Evolutionary conservation across 2,113 vertebrate species (phyloP).

Genomic region (Cromileptes altivelis): DNA sequence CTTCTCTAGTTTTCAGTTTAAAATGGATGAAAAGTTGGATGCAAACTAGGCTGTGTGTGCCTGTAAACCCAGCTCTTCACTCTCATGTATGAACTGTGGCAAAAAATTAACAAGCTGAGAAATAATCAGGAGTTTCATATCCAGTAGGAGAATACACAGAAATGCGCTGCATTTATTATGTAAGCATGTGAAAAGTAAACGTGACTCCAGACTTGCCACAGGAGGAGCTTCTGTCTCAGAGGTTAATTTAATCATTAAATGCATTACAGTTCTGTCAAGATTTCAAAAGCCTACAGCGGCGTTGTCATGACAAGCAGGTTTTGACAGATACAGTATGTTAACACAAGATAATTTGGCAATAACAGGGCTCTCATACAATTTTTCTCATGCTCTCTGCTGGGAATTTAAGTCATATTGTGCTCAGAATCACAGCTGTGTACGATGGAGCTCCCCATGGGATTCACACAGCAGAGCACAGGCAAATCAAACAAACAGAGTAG

Average conservation of each 20-base stretch:
- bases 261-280: not conserved
- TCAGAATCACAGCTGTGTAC: constrained; percentile 53
- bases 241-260: not conserved
- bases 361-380: constrained; percentile 27
- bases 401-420: constrained; percentile 53
- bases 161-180: constrained; percentile 2
- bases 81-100: not conserved
- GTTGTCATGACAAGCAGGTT: not conserved
- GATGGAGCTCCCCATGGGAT: constrained; percentile 55
- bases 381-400: constrained; percentile 35
- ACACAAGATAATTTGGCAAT: constrained; percentile 35
- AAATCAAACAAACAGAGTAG: constrained; percentile 58
- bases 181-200: not conserved
- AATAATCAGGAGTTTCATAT: not conserved
- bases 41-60: constrained; percentile 3
- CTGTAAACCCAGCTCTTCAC: not conserved
- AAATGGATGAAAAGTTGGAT: constrained; percentile 53
- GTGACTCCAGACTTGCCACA: constrained; percentile 11
- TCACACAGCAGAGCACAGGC: constrained; percentile 39
- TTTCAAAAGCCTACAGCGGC: constrained; percentile 3
- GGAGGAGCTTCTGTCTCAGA: not conserved
- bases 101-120: not conserved
- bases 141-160: not conserved
- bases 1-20: constrained; percentile 57
- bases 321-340: constrained; percentile 26